phyloP scores from a whole-genome alignment of 2,113 vertebrate genomes.

The Eidolon helvum region DNA sequence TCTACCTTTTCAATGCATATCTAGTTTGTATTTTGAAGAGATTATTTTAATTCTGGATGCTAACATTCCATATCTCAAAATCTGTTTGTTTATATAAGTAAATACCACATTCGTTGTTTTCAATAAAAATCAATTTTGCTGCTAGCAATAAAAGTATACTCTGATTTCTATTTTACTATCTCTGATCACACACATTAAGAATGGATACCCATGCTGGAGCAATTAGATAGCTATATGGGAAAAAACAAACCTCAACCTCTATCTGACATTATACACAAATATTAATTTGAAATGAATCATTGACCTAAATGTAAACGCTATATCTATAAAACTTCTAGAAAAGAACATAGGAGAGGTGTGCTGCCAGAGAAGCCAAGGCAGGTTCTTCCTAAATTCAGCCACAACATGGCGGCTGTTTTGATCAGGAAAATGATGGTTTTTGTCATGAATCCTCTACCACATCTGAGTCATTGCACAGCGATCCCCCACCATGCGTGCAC shows the following conservation, averaged over 20 bases:
- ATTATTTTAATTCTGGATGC: not conserved
- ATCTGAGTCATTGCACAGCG: conserved; percentile 39
- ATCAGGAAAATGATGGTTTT: conserved; percentile 73
- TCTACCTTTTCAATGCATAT: not conserved
- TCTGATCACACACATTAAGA: not conserved
- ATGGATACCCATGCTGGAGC: not conserved
- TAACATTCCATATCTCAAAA: not conserved
- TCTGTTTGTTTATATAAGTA: not conserved
- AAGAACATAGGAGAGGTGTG: not conserved
- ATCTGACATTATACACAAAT: not conserved
- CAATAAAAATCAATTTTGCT: not conserved
- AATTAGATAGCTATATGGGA: not conserved
- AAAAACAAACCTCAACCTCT: not conserved
- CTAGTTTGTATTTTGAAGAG: not conserved
- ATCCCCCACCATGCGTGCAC: conserved; percentile 11
- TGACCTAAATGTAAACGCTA: not conserved
- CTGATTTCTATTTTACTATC: not conserved
- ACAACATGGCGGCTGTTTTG: conserved; percentile 81
- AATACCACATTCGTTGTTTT: not conserved
- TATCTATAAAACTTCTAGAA: not conserved
- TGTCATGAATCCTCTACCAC: conserved; percentile 71
- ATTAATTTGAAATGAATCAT: not conserved
- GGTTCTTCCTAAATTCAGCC: no score
- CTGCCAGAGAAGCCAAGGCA: no score
- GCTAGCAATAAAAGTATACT: not conserved